A percentile compares a stretch with the other conserved stretches of the same genome.
Evolutionary conservation across 2,113 vertebrate genomes (phyloP).

Genomic region (Neotragus moschatus): DNA sequence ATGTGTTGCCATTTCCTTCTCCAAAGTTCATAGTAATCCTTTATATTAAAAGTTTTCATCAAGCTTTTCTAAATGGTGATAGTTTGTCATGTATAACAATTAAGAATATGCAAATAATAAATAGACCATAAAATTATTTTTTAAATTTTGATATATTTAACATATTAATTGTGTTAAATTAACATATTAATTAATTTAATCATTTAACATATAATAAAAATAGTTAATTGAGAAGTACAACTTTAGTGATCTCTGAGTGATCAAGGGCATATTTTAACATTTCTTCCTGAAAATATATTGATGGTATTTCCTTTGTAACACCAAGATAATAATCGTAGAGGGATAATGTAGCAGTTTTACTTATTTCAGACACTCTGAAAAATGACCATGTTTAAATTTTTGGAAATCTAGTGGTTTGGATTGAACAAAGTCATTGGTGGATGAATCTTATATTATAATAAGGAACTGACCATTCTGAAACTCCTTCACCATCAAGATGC

Average conservation of each 20-base stretch:
- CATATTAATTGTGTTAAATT: background rate
- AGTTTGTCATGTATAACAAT: background rate
- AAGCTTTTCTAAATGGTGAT: background rate
- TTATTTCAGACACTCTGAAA: background rate
- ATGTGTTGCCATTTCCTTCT: background rate
- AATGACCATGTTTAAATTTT: background rate
- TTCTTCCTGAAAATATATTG: background rate
- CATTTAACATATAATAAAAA: background rate
- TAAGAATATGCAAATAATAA: background rate
- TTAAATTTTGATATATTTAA: background rate
- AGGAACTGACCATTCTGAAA: background rate
- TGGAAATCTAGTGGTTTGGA: background rate
- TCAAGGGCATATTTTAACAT: background rate
- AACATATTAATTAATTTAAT: background rate
- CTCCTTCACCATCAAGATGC: background rate
- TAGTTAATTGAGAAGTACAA: background rate
- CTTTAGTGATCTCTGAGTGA: background rate
- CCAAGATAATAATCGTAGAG: background rate
- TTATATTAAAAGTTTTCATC: background rate
- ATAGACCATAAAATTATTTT: background rate
- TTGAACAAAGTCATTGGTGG: background rate
- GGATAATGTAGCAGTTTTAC: background rate
- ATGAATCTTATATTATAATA: background rate
- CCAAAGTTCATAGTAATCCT: background rate
- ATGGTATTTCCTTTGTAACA: background rate